These are phyloP conservation scores for Darevskia mixta DNA, from an alignment of 2,797 vertebrate genomes.

Conservation along the genomic window DNA sequence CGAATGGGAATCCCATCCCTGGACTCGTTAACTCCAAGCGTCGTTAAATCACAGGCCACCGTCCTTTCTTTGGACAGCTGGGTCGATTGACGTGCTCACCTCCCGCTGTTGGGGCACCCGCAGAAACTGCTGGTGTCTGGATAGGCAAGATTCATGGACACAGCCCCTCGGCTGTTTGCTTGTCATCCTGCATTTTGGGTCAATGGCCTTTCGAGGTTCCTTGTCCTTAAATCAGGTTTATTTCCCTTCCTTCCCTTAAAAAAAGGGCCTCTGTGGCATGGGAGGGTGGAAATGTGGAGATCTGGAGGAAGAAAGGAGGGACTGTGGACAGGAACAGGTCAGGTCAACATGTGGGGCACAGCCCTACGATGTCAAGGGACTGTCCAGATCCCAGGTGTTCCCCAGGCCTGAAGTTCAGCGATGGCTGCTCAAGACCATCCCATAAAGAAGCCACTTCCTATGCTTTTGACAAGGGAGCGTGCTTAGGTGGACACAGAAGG, in stretches of 20 bases:
- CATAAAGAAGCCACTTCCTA: slow-evolving; percentile 19
- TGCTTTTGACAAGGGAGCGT: background rate
- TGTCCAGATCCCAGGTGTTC: slow-evolving; percentile 30
- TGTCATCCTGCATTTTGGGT: slow-evolving; percentile 22
- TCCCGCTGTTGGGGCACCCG: slow-evolving; percentile 7
- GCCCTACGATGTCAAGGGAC: background rate
- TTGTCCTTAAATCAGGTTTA: slow-evolving; percentile 44
- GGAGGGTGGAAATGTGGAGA: slow-evolving; percentile 3
- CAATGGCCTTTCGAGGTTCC: background rate
- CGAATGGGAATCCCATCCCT: slow-evolving; percentile 11
- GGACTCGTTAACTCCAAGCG: background rate
- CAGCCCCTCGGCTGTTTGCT: background rate
- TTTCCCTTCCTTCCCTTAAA: slow-evolving; percentile 9
- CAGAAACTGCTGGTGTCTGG: background rate
- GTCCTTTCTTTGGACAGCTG: slow-evolving; percentile 28
- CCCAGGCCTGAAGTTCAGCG: background rate
- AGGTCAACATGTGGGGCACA: slow-evolving; percentile 32
- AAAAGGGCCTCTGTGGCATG: background rate
- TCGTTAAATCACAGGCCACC: background rate
- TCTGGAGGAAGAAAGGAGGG: background rate
- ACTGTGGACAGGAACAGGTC: slow-evolving; percentile 20
- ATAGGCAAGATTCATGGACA: slow-evolving; percentile 49
- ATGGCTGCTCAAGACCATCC: background rate
- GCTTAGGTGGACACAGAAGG: background rate
- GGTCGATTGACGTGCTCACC: background rate